Conservation (phyloP, 2,888 invertebrate genomes). For the Taenaris catops region DNA sequence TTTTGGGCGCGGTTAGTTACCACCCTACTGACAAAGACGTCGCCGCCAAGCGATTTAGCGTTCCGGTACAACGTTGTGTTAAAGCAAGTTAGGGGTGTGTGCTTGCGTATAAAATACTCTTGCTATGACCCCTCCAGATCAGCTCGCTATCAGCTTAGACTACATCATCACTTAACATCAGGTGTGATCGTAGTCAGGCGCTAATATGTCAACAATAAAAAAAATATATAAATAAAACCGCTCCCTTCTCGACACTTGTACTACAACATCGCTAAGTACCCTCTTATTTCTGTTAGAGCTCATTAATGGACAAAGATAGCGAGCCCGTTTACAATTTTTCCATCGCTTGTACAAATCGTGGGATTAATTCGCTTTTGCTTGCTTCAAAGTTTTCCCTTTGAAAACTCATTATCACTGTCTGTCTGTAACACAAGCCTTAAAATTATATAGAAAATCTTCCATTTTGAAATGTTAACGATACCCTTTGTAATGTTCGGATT, state of each 20-base stretch:
- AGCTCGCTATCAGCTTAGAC: too few relatives aligned
- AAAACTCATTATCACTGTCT: neutral
- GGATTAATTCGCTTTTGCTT: slow-evolving; percentile 4
- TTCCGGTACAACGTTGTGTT: too few relatives aligned
- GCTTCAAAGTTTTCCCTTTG: slow-evolving; percentile 5
- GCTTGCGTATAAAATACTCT: too few relatives aligned
- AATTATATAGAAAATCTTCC: neutral
- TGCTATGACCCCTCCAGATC: too few relatives aligned
- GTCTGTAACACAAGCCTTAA: neutral
- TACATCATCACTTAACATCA: too few relatives aligned
- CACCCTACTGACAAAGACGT: neutral
- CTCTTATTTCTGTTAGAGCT: slow-evolving; percentile 51
- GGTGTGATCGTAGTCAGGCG: too few relatives aligned
- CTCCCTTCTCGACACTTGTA: slow-evolving; percentile 25
- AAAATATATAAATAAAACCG: too few relatives aligned
- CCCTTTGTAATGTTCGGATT: too few relatives aligned
- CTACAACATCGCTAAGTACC: slow-evolving; percentile 32
- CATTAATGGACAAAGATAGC: slow-evolving; percentile 37
- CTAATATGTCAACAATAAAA: too few relatives aligned
- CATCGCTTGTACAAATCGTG: slow-evolving; percentile 10
- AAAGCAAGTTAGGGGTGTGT: too few relatives aligned
- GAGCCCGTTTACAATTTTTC: slow-evolving; percentile 11
- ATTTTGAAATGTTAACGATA: slow-evolving; percentile 1
- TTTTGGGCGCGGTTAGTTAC: too few relatives aligned
- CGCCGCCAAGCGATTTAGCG: too few relatives aligned